Conservation (phyloP, 2,113 vertebrate species). For the Equus quagga region DNA sequence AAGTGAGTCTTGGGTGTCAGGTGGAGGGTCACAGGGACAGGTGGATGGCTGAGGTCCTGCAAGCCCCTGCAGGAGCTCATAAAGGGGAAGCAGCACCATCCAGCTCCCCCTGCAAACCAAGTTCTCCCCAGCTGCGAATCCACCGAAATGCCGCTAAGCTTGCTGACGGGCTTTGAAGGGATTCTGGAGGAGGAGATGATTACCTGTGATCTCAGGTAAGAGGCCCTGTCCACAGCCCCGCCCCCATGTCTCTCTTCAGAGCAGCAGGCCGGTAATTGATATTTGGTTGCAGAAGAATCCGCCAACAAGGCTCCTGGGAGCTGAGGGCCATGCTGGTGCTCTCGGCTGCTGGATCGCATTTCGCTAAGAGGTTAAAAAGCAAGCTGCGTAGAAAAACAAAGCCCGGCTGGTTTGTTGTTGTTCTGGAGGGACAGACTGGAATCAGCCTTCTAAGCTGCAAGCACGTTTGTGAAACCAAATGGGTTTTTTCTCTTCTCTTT, state of each 20-base stretch:
- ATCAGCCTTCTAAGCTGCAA: background rate
- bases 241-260: constrained; percentile 86
- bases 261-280: constrained; percentile 87
- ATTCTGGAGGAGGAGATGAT: constrained; percentile 82
- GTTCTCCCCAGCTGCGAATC: constrained; percentile 74
- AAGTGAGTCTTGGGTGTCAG: background rate
- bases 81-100: constrained; percentile 80
- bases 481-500: background rate
- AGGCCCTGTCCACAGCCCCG: constrained; percentile 84
- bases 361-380: constrained; percentile 69
- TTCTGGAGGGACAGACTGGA: background rate
- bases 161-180: constrained; percentile 79
- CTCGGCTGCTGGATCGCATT: constrained; percentile 58
- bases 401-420: background rate
- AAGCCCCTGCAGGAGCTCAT: constrained; percentile 55
- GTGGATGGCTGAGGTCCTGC: constrained; percentile 52
- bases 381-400: constrained; percentile 12
- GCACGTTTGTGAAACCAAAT: too few species aligned
- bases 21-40: background rate
- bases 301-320: constrained; percentile 67
- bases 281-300: constrained; percentile 89
- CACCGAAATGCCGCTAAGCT: constrained; percentile 80
- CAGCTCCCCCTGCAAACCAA: constrained; percentile 75
- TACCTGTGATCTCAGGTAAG: constrained; percentile 83
- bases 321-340: constrained; percentile 28